Conservation (phyloP, 2,797 vertebrate genomes). For the Chelon auratus region DNA sequence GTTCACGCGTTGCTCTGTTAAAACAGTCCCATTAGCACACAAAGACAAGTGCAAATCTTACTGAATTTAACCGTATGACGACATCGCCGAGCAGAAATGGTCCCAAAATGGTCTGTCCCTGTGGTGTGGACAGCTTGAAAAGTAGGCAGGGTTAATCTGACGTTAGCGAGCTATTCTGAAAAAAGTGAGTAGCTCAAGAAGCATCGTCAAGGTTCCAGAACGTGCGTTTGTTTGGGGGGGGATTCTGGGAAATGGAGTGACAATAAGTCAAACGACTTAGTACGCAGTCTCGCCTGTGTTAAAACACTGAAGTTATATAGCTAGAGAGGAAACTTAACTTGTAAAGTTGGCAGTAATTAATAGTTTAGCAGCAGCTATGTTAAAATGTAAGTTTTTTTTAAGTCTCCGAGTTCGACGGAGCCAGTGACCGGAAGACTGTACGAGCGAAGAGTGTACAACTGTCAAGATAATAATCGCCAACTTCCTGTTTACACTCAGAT, state of each 20-base stretch:
- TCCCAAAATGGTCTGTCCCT: not conserved
- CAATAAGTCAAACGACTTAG: not conserved
- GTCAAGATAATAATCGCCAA: not conserved
- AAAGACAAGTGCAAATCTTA: not conserved
- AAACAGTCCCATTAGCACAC: not conserved
- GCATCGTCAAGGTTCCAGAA: constrained; percentile 54
- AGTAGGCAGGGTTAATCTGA: constrained; percentile 1
- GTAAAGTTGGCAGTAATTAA: not conserved
- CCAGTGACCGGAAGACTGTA: too few species aligned
- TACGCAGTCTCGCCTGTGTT: not conserved
- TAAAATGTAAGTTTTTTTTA: too few species aligned
- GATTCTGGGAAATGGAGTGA: constrained; percentile 67
- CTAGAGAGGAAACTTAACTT: not conserved
- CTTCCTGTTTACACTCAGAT: constrained; percentile 9
- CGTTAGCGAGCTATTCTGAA: constrained; percentile 24
- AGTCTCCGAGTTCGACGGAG: too few species aligned
- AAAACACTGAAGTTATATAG: not conserved
- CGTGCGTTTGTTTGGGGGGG: constrained; percentile 28
- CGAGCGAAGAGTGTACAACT: not conserved
- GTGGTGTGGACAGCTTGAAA: not conserved
- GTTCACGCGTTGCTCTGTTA: not conserved
- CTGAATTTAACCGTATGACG: not conserved
- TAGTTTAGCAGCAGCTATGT: not conserved
- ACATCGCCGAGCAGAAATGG: not conserved
- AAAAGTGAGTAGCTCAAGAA: constrained; percentile 32